Base-by-base conservation (phyloP, 2,113 vertebrate genomes). In the Collichthys lucidus region DNA sequence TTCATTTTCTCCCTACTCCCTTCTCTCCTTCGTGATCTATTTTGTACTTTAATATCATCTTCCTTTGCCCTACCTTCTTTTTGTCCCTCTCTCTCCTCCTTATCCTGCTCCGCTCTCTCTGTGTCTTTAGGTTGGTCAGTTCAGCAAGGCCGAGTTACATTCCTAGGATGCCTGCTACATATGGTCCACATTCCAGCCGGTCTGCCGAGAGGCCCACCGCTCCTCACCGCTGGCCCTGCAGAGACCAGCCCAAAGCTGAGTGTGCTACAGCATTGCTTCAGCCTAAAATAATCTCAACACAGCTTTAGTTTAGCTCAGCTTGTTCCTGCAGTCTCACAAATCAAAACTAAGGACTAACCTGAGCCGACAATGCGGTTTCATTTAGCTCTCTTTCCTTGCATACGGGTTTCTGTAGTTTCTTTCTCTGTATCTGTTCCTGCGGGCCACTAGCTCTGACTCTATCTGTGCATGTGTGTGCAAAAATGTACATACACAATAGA, bases 111-210 rank as follows among this genome's bases (percentile, higher is more conserved):
- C 16, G 57, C 79, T 91, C 77, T 80, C 81, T 57, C 80, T 68
- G 79, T 55, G 77, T 92, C 92, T 93, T 95, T 94, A 94, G 91
- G 90, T 92, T 89, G 94, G 93, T 95, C 92, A 93, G 93, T 93
- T 94, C 91, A 92, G 70, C 88, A 93, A 96, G 96, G 96, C 96
- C 92, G 87, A 90, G 91, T 82, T 94, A 94, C 97, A 98, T 99
- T 98, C 97, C 95, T 93, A 83, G 93, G 93, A 96, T 97, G 96
- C 96, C 95, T 96, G 95, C 96, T 97, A 96, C 98, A 98, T 97
- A 97, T 98, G 97, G 96, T 97, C 95, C 94, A 96, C 97, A 98
- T 99, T 98, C 97, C 97, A 95, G 94, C 90, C 92, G 85, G 96
- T 96, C 96, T 96, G 96, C 93, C 78, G 87, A 95, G 95, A 94